phyloP scores from a whole-genome alignment of 2,888 invertebrate species.

The Chalcis sispes region DNA sequence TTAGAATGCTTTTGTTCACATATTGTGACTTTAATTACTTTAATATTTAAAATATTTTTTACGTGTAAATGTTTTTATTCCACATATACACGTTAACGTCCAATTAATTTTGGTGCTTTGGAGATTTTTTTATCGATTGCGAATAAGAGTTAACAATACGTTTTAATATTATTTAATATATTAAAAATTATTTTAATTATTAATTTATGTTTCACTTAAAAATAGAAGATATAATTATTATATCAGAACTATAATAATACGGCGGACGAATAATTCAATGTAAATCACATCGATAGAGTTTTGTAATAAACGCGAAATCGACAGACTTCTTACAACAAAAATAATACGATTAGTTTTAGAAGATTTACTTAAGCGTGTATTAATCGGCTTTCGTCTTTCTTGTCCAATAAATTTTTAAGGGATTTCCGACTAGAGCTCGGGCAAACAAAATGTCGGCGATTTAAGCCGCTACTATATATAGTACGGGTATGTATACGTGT shows the following conservation, averaged over 20 bases:
- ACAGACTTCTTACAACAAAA: background rate
- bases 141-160: constrained; percentile 6
- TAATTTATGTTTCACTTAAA: constrained; percentile 7
- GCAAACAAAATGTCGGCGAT: constrained; percentile 25
- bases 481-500: constrained; percentile 2
- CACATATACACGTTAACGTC: background rate
- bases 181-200: constrained; percentile 11
- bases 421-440: background rate
- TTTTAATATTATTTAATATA: constrained; percentile 12
- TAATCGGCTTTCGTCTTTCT: background rate
- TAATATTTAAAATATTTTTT: background rate
- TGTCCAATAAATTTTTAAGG: constrained; percentile 21
- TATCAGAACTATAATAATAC: constrained; percentile 19
- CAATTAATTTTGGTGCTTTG: background rate
- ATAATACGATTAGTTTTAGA: constrained; percentile 18
- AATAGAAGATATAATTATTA: constrained; percentile 13
- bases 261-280: constrained; percentile 32
- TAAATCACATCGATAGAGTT: constrained; percentile 34
- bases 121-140: background rate
- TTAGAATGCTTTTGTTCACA: background rate
- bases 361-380: constrained; percentile 1
- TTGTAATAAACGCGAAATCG: constrained; percentile 18
- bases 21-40: background rate
- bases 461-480: background rate
- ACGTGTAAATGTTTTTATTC: background rate